These are phyloP conservation scores for Arenaria interpres DNA, from an alignment of 2,113 vertebrate species.

Conservation along the genomic window DNA sequence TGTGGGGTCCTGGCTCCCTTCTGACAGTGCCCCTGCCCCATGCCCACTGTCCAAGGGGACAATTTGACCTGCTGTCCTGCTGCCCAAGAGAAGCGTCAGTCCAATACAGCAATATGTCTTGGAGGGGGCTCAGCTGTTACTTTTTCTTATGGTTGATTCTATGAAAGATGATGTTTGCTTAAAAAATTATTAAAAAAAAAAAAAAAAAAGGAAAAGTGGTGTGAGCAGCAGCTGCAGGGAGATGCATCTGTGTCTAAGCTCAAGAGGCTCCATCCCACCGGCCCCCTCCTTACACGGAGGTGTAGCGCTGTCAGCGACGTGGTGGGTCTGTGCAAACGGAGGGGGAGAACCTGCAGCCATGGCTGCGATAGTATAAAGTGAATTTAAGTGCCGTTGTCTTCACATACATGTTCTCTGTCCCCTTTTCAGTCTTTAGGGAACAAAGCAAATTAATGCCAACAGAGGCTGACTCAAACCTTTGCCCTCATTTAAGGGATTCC, in stretches of 20 bases:
- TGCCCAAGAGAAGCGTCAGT: background rate
- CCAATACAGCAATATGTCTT: background rate
- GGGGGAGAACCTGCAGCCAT: background rate
- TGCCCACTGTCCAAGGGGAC: background rate
- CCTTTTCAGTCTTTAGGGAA: conserved; percentile 35
- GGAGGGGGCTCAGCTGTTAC: background rate
- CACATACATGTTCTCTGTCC: conserved; percentile 7
- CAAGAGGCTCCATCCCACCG: background rate
- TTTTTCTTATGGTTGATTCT: background rate
- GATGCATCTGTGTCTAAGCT: background rate
- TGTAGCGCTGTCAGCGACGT: background rate
- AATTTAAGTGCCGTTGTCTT: background rate
- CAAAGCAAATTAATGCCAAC: conserved; percentile 50
- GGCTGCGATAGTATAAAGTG: background rate
- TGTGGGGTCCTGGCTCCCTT: background rate
- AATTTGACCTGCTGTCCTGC: background rate
- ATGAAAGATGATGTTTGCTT: background rate
- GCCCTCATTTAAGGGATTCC: conserved; percentile 54
- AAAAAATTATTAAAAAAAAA: background rate
- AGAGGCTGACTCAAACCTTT: conserved; percentile 52
- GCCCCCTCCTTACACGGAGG: background rate
- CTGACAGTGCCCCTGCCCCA: background rate
- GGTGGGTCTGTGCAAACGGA: background rate
- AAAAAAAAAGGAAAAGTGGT: background rate
- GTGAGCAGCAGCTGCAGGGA: background rate